These are phyloP conservation scores for Arothron firmamentum DNA, from an alignment of 2,113 vertebrate genomes.

Conservation along the genomic window DNA sequence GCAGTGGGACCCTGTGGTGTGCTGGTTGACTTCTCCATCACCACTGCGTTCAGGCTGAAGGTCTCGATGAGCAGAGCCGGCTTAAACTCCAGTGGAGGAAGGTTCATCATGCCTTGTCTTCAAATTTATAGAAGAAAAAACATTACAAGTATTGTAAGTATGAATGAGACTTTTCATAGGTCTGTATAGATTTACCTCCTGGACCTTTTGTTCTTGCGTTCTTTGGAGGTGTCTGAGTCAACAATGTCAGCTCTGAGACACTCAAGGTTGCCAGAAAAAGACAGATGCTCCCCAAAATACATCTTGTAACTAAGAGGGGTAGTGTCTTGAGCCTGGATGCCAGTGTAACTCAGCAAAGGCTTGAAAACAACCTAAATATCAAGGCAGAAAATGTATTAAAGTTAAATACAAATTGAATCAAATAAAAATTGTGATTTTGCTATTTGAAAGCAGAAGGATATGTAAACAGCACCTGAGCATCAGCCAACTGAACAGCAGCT, in stretches of 20 bases:
- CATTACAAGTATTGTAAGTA: too few relatives aligned
- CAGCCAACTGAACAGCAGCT: constrained; percentile 95
- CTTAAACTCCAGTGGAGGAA: constrained; percentile 92
- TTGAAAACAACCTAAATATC: constrained; percentile 90
- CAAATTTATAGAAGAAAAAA: not conserved
- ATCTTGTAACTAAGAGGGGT: constrained; percentile 92
- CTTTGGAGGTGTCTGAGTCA: constrained; percentile 95
- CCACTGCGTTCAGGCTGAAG: constrained; percentile 91
- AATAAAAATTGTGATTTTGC: too few relatives aligned
- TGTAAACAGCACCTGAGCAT: constrained; percentile 84
- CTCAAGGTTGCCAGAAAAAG: constrained; percentile 93
- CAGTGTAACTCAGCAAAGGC: constrained; percentile 89
- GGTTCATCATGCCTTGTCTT: constrained; percentile 89
- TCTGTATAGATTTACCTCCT: constrained; percentile 75
- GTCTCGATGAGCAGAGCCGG: constrained; percentile 96
- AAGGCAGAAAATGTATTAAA: not conserved
- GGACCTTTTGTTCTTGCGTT: constrained; percentile 87
- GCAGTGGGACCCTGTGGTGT: constrained; percentile 79
- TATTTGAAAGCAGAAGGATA: too few relatives aligned
- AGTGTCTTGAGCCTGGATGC: constrained; percentile 91
- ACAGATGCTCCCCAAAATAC: constrained; percentile 97
- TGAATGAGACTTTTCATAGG: too few relatives aligned
- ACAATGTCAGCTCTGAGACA: constrained; percentile 96
- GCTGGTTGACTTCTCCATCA: constrained; percentile 91
- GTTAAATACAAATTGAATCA: not conserved